Percentiles rank a stretch among this genome's conserved stretches.
Evolutionary conservation across 1,140 invertebrate genomes (phyloP).

Genomic region (Nasonia vitripennis): DNA sequence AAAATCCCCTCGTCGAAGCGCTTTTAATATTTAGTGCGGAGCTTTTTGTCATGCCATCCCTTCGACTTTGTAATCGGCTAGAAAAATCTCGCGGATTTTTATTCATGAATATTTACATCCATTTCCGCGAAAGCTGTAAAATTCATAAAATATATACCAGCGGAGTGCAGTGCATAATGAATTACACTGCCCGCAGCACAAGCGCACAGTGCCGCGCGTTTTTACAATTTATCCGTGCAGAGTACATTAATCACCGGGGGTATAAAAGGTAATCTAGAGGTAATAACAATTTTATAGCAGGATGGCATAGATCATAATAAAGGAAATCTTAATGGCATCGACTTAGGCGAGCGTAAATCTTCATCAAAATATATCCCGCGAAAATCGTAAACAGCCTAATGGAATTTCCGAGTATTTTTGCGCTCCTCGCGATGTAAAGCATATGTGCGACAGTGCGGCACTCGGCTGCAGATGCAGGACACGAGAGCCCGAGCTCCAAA

Average conservation of each 20-base stretch:
- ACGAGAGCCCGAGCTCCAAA: too few relatives aligned
- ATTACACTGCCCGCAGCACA: neutral
- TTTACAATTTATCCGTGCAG: constrained; percentile 13
- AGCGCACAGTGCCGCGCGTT: neutral
- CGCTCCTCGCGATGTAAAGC: too few relatives aligned
- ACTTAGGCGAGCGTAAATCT: constrained; percentile 33
- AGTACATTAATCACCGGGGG: constrained; percentile 39
- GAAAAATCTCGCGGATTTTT: neutral
- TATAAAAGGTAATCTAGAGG: constrained; percentile 36
- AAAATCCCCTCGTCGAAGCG: too few relatives aligned
- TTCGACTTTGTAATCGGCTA: too few relatives aligned
- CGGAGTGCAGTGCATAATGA: neutral
- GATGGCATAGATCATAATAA: constrained; percentile 39
- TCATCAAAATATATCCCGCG: constrained; percentile 40
- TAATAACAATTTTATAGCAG: constrained; percentile 47
- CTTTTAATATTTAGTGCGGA: too few relatives aligned
- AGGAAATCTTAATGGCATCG: constrained; percentile 42
- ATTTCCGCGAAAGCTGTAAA: neutral
- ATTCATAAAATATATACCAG: neutral
- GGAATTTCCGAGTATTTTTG: constrained; percentile 15
- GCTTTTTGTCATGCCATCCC: too few relatives aligned
- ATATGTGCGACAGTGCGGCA: too few relatives aligned
- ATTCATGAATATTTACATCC: neutral
- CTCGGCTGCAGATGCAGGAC: neutral
- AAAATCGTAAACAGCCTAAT: constrained; percentile 41